A percentile compares a stretch with the other conserved stretches of the same genome.
These are phyloP conservation scores for Belgica antarctica DNA, from an alignment of 2,888 invertebrate genomes.

Conservation along the genomic window DNA sequence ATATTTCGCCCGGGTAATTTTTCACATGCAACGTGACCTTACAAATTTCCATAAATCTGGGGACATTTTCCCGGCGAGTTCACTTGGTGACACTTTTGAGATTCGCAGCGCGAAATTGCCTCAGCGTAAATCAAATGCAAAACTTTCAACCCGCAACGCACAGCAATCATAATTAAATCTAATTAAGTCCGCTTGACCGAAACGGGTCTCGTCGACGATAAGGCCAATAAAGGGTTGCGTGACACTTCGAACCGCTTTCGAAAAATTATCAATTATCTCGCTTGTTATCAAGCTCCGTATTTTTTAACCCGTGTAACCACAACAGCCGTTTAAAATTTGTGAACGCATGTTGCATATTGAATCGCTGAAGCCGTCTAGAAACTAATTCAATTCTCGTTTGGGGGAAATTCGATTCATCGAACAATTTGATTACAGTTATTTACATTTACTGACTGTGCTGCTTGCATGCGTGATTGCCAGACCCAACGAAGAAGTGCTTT, in stretches of 20 bases:
- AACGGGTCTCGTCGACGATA: too few species aligned
- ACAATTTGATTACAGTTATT: conserved; percentile 23
- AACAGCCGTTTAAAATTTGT: background rate
- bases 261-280: background rate
- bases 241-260: background rate
- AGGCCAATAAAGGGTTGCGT: conserved; percentile 7
- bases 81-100: conserved; percentile 7
- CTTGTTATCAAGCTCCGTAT: background rate
- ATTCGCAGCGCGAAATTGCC: background rate
- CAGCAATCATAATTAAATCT: background rate
- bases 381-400: background rate
- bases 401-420: background rate
- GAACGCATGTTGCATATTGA: background rate
- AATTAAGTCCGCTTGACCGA: conserved; percentile 10
- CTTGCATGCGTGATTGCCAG: conserved; percentile 10
- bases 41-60: conserved; percentile 13
- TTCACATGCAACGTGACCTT: conserved; percentile 1
- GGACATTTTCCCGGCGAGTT: background rate
- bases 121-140: background rate
- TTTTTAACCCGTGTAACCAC: background rate
- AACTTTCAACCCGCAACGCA: background rate
- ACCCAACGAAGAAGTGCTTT: background rate
- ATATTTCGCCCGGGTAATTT: background rate
- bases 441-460: background rate
- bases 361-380: background rate